Evolutionary conservation across 2,888 invertebrate genomes (phyloP).

Genomic region (Steinernema carpocapsae): DNA sequence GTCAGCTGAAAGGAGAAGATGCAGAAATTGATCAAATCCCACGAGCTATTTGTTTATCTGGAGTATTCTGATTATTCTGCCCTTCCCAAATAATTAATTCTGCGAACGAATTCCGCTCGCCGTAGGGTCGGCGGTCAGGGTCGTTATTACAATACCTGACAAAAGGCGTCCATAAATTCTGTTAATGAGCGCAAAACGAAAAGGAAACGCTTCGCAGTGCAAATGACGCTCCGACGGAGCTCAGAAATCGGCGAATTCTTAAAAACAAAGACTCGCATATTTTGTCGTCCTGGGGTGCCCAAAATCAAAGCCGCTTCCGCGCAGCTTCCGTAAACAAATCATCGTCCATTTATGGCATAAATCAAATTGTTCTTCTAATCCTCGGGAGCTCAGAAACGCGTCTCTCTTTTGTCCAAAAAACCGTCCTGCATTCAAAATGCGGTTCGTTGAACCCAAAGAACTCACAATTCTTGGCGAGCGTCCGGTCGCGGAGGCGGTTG

Average conservation of each 20-base stretch:
- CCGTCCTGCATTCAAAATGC: too few species aligned
- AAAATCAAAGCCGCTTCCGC: constrained; percentile 17
- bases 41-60: background rate
- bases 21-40: too few species aligned
- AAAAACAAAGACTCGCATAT: background rate
- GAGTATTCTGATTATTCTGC: background rate
- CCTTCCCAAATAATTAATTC: background rate
- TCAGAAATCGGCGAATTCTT: background rate
- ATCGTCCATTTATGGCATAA: background rate
- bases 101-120: background rate
- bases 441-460: too few species aligned
- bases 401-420: too few species aligned
- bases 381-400: too few species aligned
- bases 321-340: constrained; percentile 26
- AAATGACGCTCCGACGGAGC: background rate
- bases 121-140: constrained; percentile 1
- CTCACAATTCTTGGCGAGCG: constrained; percentile 12
- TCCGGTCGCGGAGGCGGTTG: constrained; percentile 55
- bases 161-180: background rate
- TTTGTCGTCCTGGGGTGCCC: background rate
- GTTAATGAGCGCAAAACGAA: too few species aligned
- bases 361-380: too few species aligned
- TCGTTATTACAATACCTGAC: constrained; percentile 10
- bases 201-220: too few species aligned
- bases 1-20: constrained; percentile 48